Evolutionary conservation across 2,797 vertebrate species (phyloP).

Genomic region (Octomys mimax): DNA sequence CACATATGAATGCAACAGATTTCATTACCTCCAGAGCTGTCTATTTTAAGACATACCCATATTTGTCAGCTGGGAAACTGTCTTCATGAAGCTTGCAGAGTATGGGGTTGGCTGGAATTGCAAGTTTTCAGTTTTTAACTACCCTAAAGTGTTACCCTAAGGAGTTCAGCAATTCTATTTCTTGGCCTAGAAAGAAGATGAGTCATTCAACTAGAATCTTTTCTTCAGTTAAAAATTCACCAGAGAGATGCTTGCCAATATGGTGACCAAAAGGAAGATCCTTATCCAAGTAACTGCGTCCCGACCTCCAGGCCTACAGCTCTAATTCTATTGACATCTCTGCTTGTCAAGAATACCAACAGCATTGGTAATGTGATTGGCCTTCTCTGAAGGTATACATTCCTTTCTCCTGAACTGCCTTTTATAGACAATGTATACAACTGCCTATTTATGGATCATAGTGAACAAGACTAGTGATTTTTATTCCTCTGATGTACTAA

Average conservation of each 20-base stretch:
- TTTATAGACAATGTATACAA: slow-evolving; percentile 33
- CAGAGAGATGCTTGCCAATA: slow-evolving; percentile 66
- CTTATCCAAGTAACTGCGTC: slow-evolving; percentile 77
- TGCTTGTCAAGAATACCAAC: slow-evolving; percentile 57
- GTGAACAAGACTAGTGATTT: slow-evolving; percentile 16
- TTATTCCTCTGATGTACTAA: slow-evolving; percentile 25
- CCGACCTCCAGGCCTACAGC: slow-evolving; percentile 60
- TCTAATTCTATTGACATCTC: slow-evolving; percentile 54
- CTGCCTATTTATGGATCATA: slow-evolving; percentile 34
- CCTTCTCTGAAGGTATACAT: slow-evolving; percentile 40
- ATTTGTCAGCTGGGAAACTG: slow-evolving; percentile 72
- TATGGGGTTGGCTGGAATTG: slow-evolving; percentile 68
- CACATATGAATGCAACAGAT: neutral
- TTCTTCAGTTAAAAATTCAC: slow-evolving; percentile 67
- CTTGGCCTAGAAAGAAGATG: slow-evolving; percentile 81
- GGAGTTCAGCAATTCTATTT: slow-evolving; percentile 79
- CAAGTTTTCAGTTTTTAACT: slow-evolving; percentile 70
- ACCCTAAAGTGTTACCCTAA: slow-evolving; percentile 75
- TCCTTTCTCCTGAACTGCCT: slow-evolving; percentile 48
- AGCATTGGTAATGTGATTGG: slow-evolving; percentile 33
- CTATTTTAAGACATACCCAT: slow-evolving; percentile 62
- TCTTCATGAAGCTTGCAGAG: slow-evolving; percentile 54
- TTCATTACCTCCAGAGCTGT: slow-evolving; percentile 51
- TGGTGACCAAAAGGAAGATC: slow-evolving; percentile 75
- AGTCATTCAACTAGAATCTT: slow-evolving; percentile 80